phyloP scores from a whole-genome alignment of 2,888 invertebrate species.

The Oegoconia quadripuncta region DNA sequence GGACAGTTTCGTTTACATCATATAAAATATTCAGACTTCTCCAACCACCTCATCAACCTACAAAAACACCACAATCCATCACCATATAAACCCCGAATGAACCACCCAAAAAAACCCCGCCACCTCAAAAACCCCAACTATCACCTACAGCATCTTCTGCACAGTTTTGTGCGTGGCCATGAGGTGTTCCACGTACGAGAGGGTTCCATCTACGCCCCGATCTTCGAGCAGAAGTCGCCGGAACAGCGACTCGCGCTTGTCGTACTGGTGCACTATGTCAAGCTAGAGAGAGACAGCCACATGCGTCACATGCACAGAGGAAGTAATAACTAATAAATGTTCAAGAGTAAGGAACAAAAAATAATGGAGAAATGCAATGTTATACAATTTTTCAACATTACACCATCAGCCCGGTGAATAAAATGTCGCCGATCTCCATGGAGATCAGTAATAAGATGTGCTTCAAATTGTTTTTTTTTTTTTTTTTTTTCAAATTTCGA shows the following conservation, averaged over 20 bases:
- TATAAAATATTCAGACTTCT: too few relatives aligned
- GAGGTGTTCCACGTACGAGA: conserved; percentile 96
- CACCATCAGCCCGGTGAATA: too few relatives aligned
- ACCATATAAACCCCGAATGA: conserved; percentile 11
- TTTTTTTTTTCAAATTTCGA: too few relatives aligned
- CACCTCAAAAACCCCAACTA: neutral
- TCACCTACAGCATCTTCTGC: conserved; percentile 56
- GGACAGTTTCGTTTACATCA: too few relatives aligned
- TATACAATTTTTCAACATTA: too few relatives aligned
- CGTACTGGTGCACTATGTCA: conserved; percentile 43
- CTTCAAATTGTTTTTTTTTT: too few relatives aligned
- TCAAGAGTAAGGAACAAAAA: neutral
- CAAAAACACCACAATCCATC: conserved; percentile 3
- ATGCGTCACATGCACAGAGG: conserved; percentile 7
- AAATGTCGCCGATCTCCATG: too few relatives aligned
- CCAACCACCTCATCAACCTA: neutral
- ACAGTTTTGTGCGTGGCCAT: conserved; percentile 99
- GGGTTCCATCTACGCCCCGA: conserved; percentile 86
- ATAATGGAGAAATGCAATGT: neutral
- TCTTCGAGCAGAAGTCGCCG: conserved; percentile 96
- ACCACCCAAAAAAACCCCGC: too few relatives aligned
- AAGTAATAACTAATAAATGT: neutral
- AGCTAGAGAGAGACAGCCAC: conserved; percentile 35
- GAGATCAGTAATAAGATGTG: too few relatives aligned
- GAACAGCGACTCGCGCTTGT: conserved; percentile 85